Percentiles rank a stretch among this genome's conserved stretches.
phyloP scores from a whole-genome alignment of 37 sponge, comb jelly and placozoan genomes.

The Agelas oroides region DNA sequence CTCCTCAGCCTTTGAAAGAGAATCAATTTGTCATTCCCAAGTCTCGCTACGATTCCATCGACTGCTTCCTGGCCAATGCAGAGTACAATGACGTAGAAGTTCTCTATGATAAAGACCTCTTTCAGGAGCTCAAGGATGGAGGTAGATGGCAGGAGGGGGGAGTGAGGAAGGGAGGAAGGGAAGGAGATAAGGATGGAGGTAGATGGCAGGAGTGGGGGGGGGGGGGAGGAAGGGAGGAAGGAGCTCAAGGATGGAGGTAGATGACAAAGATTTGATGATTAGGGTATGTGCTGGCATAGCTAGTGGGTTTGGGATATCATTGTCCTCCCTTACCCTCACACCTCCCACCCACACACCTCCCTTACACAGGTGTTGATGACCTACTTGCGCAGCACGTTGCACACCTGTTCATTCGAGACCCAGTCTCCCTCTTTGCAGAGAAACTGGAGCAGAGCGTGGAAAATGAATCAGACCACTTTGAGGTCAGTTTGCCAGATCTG shows the following conservation, averaged over 20 bases:
- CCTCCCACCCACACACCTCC: too few species aligned
- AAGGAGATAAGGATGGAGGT: too few species aligned
- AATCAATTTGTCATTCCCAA: slow-evolving; percentile 78
- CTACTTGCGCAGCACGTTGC: slow-evolving; percentile 92
- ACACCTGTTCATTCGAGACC: slow-evolving; percentile 93
- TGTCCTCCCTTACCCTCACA: too few species aligned
- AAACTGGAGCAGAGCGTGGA: slow-evolving; percentile 83
- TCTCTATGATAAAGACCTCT: slow-evolving; percentile 64
- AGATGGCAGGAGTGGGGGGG: too few species aligned
- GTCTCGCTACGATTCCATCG: slow-evolving; percentile 83
- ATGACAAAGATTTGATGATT: too few species aligned
- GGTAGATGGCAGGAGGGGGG: too few species aligned
- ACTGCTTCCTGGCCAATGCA: slow-evolving; percentile 75
- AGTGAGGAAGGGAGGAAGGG: too few species aligned
- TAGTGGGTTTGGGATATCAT: too few species aligned
- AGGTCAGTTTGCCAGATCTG: slow-evolving; percentile 68
- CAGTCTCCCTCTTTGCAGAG: slow-evolving; percentile 87
- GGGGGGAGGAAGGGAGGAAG: too few species aligned
- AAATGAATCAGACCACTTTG: slow-evolving; percentile 92
- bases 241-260: too few species aligned
- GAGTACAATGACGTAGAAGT: slow-evolving; percentile 87
- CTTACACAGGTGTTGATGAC: slow-evolving; percentile 77
- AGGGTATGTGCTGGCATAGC: too few species aligned
- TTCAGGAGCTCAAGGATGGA: slow-evolving; percentile 67
- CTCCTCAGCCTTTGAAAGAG: slow-evolving; percentile 67